phyloP scores from a whole-genome alignment of 2,113 vertebrate species.

The Dromaius novaehollandiae region DNA sequence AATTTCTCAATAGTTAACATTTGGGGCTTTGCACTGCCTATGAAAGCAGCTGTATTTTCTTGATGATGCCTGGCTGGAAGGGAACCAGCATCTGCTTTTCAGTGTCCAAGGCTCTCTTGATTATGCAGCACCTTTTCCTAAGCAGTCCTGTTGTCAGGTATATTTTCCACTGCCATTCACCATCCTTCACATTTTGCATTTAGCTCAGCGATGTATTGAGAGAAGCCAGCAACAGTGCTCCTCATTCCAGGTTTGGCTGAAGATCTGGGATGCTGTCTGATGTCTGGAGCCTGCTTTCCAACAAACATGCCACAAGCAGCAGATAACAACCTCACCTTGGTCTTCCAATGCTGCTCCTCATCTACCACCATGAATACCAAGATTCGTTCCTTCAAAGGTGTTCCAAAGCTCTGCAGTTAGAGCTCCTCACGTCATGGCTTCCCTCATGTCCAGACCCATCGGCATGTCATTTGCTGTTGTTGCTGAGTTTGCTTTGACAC shows the following conservation, averaged over 20 bases:
- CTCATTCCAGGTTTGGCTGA: fast-evolving
- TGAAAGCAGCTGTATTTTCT: background rate
- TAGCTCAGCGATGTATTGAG: background rate
- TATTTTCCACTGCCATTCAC: background rate
- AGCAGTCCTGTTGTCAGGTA: background rate
- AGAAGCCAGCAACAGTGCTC: background rate
- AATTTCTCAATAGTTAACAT: background rate
- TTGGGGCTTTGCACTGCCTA: background rate
- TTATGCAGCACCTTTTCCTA: background rate
- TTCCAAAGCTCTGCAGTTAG: background rate
- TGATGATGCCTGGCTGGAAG: background rate
- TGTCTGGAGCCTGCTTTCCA: background rate
- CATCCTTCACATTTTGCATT: background rate
- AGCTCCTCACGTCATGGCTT: background rate
- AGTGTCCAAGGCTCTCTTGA: background rate
- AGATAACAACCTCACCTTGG: background rate
- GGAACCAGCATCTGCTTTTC: background rate
- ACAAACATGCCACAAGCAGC: background rate
- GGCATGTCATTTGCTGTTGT: background rate
- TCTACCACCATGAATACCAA: background rate
- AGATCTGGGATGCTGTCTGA: background rate
- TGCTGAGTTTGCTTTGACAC: background rate
- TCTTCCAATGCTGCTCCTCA: background rate
- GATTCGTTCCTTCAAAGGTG: background rate
- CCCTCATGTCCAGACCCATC: background rate